Evolutionary conservation across 1,140 invertebrate species (phyloP).

Genomic region (Zeugodacus cucurbitae): DNA sequence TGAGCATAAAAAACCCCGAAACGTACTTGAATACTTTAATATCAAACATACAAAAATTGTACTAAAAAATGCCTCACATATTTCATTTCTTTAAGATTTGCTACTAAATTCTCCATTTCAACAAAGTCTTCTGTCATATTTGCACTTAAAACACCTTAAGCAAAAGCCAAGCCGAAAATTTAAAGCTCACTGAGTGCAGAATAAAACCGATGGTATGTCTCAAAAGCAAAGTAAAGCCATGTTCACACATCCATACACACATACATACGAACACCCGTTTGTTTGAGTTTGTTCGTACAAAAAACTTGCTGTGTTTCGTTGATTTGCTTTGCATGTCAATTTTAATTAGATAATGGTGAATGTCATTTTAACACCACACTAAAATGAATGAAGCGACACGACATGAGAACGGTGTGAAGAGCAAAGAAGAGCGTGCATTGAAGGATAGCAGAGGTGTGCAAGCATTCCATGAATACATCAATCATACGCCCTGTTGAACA

Average conservation of each 20-base stretch:
- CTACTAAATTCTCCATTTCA: no score
- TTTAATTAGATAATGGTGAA: slow-evolving; percentile 2
- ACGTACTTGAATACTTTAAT: no score
- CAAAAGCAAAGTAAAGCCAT: neutral
- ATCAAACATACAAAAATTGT: no score
- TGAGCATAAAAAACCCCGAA: no score
- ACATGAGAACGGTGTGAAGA: neutral
- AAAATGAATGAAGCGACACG: neutral
- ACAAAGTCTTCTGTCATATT: no score
- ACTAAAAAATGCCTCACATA: no score
- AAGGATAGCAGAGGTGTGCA: neutral
- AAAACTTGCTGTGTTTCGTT: neutral
- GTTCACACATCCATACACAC: neutral
- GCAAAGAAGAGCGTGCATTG: no score
- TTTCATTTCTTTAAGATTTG: no score
- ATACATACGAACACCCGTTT: neutral
- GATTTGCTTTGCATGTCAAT: slow-evolving; percentile 14
- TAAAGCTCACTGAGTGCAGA: neutral
- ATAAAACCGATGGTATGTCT: neutral
- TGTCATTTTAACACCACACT: neutral
- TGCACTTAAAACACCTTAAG: no score
- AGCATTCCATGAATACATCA: neutral
- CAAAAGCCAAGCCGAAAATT: no score
- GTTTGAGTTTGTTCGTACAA: neutral
- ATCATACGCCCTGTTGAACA: neutral